Base-by-base conservation (phyloP, 2,113 vertebrate genomes). In the Antigone vipio region DNA sequence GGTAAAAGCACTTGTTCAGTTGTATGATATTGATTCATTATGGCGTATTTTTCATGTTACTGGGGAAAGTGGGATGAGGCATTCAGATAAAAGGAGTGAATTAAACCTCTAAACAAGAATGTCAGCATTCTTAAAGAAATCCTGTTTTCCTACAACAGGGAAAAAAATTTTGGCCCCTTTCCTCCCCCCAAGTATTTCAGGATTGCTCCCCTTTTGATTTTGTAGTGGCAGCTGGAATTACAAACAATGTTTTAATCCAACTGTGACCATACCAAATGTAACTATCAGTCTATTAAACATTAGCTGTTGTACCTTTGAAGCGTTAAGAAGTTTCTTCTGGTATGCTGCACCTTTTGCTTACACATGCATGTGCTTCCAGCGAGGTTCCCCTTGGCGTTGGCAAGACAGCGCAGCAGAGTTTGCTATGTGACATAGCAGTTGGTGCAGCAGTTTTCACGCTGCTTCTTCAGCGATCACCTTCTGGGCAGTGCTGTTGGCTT, bases 391-490 rank as follows among this genome's bases (percentile, higher is more conserved):
- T 64, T 29, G 4, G 27, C 32, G 5, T 4, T 34, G 24, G 21
- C 40, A 56, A 23, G 49, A 12, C 26, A 3, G 35, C 0, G 26
- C 53, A 24, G 42, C 12, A 19, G 40, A 20, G 35, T 23, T 63
- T 0, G 0, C 30, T 56, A 2, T 42, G 27, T 47, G n/a, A 26
- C 2, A 0, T 3, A 22, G 49, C 64, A 19, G 19, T 30, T 64
- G 42, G 26, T 52, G 35, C 18, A 38, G 44, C 15, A 4, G 6
- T 18, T 79, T 45, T 50, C 32, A 58, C 30, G 32, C 38, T 8
- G 15, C 32, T 68, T 9, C 55, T 69, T 49, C 88, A 49, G 30
- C 1, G 0, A 1, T 71, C 34, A 6, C 15, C 38, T 44, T 47
- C 40, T 35, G 23, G 73, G 32, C 13, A 9, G 27, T 72, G 58